Evolutionary conservation across 2,888 invertebrate species (phyloP), one percentile per base, ranked within the genome.

Genomic region (Amblyjoppa fuscipennis): DNA sequence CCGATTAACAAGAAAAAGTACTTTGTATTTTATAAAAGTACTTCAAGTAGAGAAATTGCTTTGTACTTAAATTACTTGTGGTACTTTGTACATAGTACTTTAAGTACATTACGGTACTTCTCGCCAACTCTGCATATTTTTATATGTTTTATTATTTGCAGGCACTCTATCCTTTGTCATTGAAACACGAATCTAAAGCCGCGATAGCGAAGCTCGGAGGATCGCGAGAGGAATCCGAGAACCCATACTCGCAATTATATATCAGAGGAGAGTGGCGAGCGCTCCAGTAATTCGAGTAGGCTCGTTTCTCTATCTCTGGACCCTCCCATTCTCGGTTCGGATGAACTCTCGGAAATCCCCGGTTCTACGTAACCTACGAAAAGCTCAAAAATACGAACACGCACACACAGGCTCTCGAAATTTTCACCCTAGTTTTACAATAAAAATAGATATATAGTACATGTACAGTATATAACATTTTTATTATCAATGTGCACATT

Each of bases 361-460:
- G 71, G 78, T 73, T 83, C 73, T 53, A n/a, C 68, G 68, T 83
- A 59, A 34, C 56, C 82, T 77, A 71, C 74, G 83, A 81, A 79
- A 83, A 45, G 11, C 45, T 73, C 75, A 25, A 49, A 64, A 66
- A 38, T 20, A 16, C 16, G n/a, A 0, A 53, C 45, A 16, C n/a
- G 38, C 28, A 41, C 71, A 53, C 38, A 13, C 16, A 3, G 9
- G 28, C 41, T 20, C 13, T 31, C 13, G 9, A 31, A 70, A 11
- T 69, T 69, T 61, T 34, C 49, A 20, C 38, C 45, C 51, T 20
- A 64, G 34, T 68, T 59, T 38, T 20, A 25, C 56, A 38, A 73
- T 64, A 53, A 64, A 73, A 70, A 61, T 38, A 74, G 34, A 59
- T 9, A 3, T 64, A 68, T 49, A 13, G 2, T 41, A 41, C 38